Evolutionary conservation across 2,113 vertebrate species (phyloP).

Genomic region (Geococcyx californianus): DNA sequence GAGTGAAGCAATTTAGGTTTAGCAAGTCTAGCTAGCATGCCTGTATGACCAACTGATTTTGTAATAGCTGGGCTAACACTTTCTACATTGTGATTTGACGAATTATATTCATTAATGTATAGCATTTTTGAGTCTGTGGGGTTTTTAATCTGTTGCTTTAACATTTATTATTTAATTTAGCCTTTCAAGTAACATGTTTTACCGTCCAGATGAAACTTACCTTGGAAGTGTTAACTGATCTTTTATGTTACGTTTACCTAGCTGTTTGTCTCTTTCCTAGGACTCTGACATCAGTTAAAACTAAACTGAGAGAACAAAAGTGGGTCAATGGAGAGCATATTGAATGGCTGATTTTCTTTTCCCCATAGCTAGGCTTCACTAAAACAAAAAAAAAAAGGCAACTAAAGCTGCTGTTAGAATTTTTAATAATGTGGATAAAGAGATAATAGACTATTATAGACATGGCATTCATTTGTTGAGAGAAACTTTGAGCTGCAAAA

Average conservation of each 20-base stretch:
- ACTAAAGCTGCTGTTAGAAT: not conserved
- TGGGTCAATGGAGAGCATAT: not conserved
- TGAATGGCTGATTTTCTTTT: not conserved
- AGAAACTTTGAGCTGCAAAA: not conserved
- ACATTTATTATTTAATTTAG: not conserved
- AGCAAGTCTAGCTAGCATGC: not conserved
- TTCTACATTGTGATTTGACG: not conserved
- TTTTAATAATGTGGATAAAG: not conserved
- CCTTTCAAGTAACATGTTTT: not conserved
- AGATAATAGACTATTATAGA: not conserved
- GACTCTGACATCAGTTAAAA: not conserved
- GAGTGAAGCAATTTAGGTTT: conserved; percentile 3
- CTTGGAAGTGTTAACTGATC: not conserved
- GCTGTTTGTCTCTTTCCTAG: not conserved
- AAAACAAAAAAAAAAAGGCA: not conserved
- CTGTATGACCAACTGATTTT: not conserved
- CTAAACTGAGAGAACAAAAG: not conserved
- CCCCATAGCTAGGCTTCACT: not conserved
- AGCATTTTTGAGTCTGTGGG: not conserved
- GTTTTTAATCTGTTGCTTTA: not conserved
- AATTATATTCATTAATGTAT: not conserved
- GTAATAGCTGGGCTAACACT: not conserved
- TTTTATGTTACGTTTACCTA: not conserved
- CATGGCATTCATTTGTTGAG: not conserved
- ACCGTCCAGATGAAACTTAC: not conserved